Conservation (phyloP, 2,797 vertebrate species). For the Stomatorhinus walkeri region DNA sequence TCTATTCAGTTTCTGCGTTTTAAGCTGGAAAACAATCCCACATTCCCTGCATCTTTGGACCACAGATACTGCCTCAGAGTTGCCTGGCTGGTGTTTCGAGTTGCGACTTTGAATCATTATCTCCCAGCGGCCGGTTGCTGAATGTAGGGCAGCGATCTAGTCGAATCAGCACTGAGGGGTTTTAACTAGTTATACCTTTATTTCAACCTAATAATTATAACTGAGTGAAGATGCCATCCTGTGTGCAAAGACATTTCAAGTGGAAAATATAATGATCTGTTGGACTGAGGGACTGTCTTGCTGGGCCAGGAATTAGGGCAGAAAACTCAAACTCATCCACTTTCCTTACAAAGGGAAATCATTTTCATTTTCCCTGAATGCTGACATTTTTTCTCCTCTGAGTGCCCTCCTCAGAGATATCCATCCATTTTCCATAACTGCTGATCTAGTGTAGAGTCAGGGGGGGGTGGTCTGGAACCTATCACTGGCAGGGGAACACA, state of each 20-base stretch:
- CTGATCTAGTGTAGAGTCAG: neutral
- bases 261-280: neutral
- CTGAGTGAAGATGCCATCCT: neutral
- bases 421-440: neutral
- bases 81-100: neutral
- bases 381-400: neutral
- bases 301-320: neutral
- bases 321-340: neutral
- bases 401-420: neutral
- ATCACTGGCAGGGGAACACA: neutral
- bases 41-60: neutral
- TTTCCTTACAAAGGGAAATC: slow-evolving; percentile 1
- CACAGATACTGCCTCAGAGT: neutral
- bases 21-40: neutral
- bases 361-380: neutral
- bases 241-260: neutral
- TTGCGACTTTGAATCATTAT: neutral
- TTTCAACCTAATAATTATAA: slow-evolving; percentile 3
- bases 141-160: neutral
- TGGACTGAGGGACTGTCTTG: neutral
- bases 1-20: neutral
- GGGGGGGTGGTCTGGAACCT: neutral
- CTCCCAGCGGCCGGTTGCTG: neutral
- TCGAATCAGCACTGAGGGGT: neutral
- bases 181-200: slow-evolving; percentile 3